Evolutionary conservation across 1,140 invertebrate genomes (phyloP).

Genomic region (Tetramorium simillimum): DNA sequence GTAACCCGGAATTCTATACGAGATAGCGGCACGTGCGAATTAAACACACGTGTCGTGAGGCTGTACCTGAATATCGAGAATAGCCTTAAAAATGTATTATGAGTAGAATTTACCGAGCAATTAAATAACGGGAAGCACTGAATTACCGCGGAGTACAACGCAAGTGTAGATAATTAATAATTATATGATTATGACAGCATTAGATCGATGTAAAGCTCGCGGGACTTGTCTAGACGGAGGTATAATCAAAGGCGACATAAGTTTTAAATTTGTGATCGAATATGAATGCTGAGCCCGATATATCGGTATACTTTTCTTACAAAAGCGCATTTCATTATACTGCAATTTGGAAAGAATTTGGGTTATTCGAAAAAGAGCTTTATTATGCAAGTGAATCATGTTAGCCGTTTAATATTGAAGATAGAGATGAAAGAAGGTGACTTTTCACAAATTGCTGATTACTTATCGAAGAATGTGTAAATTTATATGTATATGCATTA

Average conservation of each 20-base stretch:
- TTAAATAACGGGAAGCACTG: no score
- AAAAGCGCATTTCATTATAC: background rate
- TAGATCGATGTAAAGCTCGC: background rate
- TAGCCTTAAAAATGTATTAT: no score
- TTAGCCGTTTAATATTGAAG: no score
- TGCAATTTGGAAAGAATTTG: background rate
- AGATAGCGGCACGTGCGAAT: no score
- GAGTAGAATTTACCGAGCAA: no score
- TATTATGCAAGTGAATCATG: background rate
- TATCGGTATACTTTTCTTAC: background rate
- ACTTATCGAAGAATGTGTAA: constrained; percentile 49
- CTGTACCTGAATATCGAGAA: no score
- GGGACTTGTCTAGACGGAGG: background rate
- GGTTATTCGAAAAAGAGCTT: background rate
- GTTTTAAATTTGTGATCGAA: constrained; percentile 25
- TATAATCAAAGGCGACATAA: background rate
- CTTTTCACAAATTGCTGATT: constrained; percentile 33
- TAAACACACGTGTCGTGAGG: no score
- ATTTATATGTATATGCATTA: constrained; percentile 69
- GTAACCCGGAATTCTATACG: no score
- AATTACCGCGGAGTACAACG: no score
- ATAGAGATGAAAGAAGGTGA: background rate
- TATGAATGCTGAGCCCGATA: background rate
- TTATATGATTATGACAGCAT: no score
- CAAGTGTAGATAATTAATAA: no score